phyloP scores from a whole-genome alignment of 2,113 vertebrate genomes.

The Corythornis madagascariensis region DNA sequence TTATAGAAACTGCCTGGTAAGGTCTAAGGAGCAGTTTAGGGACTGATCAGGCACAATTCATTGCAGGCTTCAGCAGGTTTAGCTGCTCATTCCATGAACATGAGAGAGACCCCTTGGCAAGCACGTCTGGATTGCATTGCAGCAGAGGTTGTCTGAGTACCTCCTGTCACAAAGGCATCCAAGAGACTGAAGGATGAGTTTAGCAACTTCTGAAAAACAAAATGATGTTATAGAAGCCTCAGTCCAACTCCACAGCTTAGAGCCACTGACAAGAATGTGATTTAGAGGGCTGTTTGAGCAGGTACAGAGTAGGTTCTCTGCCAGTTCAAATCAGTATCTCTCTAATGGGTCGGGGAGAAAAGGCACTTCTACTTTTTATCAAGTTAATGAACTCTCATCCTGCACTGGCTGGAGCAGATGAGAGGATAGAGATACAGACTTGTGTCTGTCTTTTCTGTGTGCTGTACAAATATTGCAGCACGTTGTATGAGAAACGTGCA shows the following conservation, averaged over 20 bases:
- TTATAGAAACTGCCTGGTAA: background rate
- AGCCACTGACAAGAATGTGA: background rate
- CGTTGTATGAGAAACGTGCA: background rate
- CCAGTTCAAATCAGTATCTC: background rate
- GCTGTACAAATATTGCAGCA: background rate
- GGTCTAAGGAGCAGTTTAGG: background rate
- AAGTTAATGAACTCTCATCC: conserved; percentile 9
- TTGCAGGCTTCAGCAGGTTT: background rate
- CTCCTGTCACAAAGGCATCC: background rate
- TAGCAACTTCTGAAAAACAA: background rate
- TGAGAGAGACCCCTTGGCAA: background rate
- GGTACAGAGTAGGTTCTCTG: background rate
- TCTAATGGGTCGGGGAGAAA: background rate
- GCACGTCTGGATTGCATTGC: background rate
- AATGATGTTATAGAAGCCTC: background rate
- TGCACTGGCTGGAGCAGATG: background rate
- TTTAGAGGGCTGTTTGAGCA: background rate
- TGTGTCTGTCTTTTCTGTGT: background rate
- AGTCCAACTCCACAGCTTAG: background rate
- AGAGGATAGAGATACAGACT: background rate
- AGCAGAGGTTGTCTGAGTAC: background rate
- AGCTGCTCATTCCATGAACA: background rate
- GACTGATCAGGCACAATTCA: background rate
- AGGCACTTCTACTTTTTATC: background rate
- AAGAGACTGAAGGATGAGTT: background rate